Base-by-base conservation (phyloP, 2,888 invertebrate genomes). In the Cylloceria caligata region DNA sequence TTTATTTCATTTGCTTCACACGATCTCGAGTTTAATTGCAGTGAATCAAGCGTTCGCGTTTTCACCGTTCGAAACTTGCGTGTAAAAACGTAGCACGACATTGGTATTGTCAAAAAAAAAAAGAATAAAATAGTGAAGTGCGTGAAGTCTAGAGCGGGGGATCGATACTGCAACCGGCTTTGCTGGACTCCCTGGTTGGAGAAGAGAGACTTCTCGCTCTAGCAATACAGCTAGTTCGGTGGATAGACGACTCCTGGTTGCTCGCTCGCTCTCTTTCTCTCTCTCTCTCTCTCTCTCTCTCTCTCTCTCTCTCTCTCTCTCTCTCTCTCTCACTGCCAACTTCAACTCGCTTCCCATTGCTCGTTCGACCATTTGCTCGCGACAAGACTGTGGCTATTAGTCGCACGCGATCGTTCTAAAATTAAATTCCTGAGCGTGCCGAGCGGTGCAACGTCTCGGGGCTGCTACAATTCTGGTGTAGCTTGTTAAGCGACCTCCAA, bases 81-180 rank as follows among this genome's bases (percentile, higher is more conserved):
- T 30, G 57, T 30, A 34, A 57, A 57, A 34, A 57, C 57, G 27
- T 30, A 36, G 30, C 55, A 34, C 49, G 24, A 52, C 13, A 3
- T 5, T 52, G 52, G 11, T 52, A 9, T 65, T 47, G n/a, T 7
- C 11, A 62, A 13, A 64, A 64, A 47, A 34, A 30, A 55, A n/a
- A 19, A 49, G 9, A 45, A 57, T 4, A 27, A 39, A 47, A 27
- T 27, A n/a, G 24, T 34, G 84, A 86, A 87, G 87, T 88, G 88
- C 87, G 88, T 88, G 71, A 85, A 82, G 84, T 84, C 42, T 30
- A 83, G 86, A 16, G 86, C 87, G 85, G 16, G 64, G 49, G 88
- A 88, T 89, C 89, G 88, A 89, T 89, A 89, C 84, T 88, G 88
- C 87, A 88, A 87, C 83, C 85, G 80, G 83, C 86, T 87, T 73